A percentile compares a stretch with the other conserved stretches of the same genome.
Conservation (phyloP, 2,797 vertebrate genomes). For the Anguilla megastoma region DNA sequence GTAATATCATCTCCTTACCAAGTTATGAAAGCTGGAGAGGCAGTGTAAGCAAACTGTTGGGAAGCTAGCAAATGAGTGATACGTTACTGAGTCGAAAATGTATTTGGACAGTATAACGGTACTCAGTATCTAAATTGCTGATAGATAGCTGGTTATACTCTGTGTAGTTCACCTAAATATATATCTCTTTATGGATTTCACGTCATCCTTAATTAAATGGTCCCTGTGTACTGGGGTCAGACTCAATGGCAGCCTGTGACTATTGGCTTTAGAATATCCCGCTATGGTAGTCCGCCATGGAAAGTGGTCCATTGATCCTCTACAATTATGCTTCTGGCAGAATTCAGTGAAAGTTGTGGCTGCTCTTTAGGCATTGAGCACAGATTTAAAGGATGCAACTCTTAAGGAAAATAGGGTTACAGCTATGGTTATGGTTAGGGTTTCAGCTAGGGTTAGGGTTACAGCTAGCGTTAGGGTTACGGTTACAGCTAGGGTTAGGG, state of each 20-base stretch:
- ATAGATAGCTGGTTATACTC: background rate
- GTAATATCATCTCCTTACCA: background rate
- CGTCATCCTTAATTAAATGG: background rate
- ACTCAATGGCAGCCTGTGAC: background rate
- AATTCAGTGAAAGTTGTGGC: background rate
- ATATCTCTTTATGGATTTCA: background rate
- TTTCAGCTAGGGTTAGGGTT: too few species aligned
- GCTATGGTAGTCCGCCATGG: background rate
- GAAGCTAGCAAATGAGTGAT: background rate
- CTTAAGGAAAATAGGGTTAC: background rate
- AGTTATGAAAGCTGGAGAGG: background rate
- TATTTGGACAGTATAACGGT: background rate
- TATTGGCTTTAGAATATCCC: background rate
- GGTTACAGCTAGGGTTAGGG: too few species aligned
- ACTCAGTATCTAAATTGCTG: background rate
- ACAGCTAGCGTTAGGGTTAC: too few species aligned
- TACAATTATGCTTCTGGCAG: background rate
- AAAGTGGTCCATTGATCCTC: background rate
- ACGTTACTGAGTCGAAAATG: background rate
- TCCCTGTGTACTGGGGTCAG: background rate
- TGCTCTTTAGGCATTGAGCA: background rate
- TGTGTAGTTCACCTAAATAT: background rate
- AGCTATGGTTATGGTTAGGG: too few species aligned
- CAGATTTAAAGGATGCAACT: background rate
- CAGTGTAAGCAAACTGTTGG: background rate